Conservation (phyloP, 2,113 vertebrate genomes). For the Chaetorhynchus papuensis region DNA sequence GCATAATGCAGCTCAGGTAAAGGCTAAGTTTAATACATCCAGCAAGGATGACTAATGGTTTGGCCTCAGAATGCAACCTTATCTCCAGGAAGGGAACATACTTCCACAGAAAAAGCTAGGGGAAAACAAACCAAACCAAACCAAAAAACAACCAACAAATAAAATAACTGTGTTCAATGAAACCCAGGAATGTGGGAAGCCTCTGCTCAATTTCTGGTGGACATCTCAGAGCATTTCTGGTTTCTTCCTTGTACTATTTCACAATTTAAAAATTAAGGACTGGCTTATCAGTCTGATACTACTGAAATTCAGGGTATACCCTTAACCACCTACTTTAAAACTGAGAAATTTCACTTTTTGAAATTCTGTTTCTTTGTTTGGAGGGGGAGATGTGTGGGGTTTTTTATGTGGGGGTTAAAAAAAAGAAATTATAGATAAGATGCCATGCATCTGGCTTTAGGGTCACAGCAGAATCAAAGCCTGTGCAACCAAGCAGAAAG, state of each 20-base stretch:
- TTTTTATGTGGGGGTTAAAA: not conserved
- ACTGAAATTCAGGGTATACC: not conserved
- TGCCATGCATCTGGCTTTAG: not conserved
- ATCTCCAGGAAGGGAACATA: not conserved
- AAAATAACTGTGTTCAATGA: not conserved
- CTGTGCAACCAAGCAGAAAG: not conserved
- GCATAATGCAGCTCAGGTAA: not conserved
- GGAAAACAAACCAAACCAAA: not conserved
- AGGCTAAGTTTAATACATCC: slow-evolving; percentile 6
- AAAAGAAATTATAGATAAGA: not conserved
- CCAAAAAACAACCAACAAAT: not conserved
- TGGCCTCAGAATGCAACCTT: not conserved
- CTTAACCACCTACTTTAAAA: not conserved
- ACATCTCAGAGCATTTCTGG: not conserved
- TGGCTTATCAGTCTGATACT: not conserved
- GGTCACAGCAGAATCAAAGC: not conserved
- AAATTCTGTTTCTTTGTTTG: not conserved
- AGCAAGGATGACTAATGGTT: not conserved
- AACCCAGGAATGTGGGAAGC: not conserved
- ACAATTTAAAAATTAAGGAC: not conserved
- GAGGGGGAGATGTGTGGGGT: accelerated
- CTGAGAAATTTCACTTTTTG: not conserved
- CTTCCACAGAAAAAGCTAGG: not conserved
- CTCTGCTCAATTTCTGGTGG: not conserved
- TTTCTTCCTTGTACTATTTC: not conserved